Percentiles rank a stretch among this genome's conserved stretches.
phyloP scores from a whole-genome alignment of 2,888 invertebrate species.

The Cephonodes hylas region DNA sequence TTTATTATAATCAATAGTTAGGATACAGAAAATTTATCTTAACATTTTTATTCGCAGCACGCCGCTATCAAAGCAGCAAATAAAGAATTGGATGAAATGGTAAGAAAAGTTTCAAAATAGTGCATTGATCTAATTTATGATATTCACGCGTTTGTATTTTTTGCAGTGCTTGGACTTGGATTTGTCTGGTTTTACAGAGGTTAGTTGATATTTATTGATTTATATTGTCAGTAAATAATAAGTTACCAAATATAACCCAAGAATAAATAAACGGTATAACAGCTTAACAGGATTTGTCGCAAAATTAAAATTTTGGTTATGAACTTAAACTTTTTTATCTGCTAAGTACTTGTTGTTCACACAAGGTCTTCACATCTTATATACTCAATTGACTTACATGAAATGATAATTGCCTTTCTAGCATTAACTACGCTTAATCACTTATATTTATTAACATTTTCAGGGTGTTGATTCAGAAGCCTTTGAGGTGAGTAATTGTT shows the following conservation, averaged over 20 bases:
- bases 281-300: too few species aligned
- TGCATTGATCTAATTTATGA: not conserved
- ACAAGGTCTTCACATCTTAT: too few species aligned
- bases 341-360: too few species aligned
- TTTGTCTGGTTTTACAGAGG: slow-evolving; percentile 67
- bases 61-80: slow-evolving; percentile 68
- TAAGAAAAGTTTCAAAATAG: slow-evolving; percentile 33
- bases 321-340: too few species aligned
- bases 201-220: slow-evolving; percentile 27
- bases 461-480: slow-evolving; percentile 69
- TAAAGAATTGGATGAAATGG: slow-evolving; percentile 68
- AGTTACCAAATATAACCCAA: too few species aligned
- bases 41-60: slow-evolving; percentile 51
- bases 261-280: too few species aligned
- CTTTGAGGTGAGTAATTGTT: slow-evolving; percentile 63
- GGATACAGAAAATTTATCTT: not conserved
- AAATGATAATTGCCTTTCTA: too few species aligned
- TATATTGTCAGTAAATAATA: not conserved
- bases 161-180: slow-evolving; percentile 70
- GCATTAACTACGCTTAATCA: slow-evolving; percentile 8
- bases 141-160: slow-evolving; percentile 19
- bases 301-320: too few species aligned
- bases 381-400: too few species aligned
- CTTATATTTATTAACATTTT: slow-evolving; percentile 28
- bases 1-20: not conserved